Conservation (phyloP, 2,113 vertebrate genomes). For the Aegithalos caudatus region DNA sequence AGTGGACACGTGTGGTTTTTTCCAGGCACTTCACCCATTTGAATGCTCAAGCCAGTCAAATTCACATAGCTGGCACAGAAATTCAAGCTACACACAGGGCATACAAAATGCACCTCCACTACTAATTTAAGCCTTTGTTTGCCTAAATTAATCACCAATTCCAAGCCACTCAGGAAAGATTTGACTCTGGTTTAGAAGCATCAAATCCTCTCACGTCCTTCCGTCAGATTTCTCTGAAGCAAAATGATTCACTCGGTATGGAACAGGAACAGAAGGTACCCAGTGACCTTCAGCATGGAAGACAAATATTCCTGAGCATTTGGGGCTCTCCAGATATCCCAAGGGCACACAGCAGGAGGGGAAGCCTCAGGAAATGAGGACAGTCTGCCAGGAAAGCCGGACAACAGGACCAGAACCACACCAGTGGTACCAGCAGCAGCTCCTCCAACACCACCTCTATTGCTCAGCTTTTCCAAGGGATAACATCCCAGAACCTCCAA, state of each 20-base stretch:
- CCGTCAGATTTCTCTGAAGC: background rate
- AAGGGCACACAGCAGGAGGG: background rate
- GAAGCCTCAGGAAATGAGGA: background rate
- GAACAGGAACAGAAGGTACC: background rate
- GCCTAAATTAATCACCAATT: background rate
- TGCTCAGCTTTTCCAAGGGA: background rate
- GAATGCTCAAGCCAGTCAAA: background rate
- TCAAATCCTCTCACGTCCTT: background rate
- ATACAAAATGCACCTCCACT: background rate
- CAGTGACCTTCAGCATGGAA: background rate
- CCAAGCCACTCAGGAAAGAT: background rate
- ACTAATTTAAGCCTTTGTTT: background rate
- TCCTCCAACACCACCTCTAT: background rate
- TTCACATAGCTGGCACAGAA: background rate
- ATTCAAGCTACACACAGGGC: background rate
- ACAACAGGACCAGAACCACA: accelerated
- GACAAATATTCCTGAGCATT: background rate
- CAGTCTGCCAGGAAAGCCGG: background rate
- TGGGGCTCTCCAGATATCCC: background rate
- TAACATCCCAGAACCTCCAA: background rate
- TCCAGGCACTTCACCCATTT: background rate
- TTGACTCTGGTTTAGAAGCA: background rate
- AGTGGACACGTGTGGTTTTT: background rate
- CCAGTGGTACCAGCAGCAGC: accelerated
- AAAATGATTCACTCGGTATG: background rate